These are phyloP conservation scores for Trachelus stipa DNA, from an alignment of 2,888 invertebrate genomes.

Conservation along the genomic window DNA sequence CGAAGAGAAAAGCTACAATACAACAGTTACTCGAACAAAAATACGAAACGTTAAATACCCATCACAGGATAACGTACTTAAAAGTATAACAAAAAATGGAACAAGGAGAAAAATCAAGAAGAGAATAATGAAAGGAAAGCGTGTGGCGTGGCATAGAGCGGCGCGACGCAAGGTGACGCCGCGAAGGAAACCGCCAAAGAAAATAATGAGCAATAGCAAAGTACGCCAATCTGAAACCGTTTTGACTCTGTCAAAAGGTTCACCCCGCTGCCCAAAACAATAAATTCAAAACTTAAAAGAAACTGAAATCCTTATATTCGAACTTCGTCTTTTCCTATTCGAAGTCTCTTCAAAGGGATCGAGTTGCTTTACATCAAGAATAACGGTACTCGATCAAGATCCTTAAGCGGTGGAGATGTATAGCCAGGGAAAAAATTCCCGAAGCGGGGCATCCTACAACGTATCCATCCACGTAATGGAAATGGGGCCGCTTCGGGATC, in stretches of 20 bases:
- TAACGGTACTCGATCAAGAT: constrained; percentile 30
- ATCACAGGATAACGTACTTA: background rate
- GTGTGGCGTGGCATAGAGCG: background rate
- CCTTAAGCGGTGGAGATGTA: constrained; percentile 13
- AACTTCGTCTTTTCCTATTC: background rate
- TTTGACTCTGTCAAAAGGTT: constrained; percentile 3
- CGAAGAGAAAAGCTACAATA: background rate
- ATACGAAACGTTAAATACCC: background rate
- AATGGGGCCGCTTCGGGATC: constrained; percentile 66
- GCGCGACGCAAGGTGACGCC: constrained; percentile 11
- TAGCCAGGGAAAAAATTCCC: constrained; percentile 55
- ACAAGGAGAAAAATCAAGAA: background rate
- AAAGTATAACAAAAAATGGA: background rate
- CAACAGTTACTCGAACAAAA: constrained; percentile 9
- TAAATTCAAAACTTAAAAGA: constrained; percentile 13
- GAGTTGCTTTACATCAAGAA: background rate
- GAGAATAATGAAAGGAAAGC: background rate
- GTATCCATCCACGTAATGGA: constrained; percentile 60
- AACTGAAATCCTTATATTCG: background rate
- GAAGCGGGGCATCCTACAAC: constrained; percentile 65
- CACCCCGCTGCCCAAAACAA: constrained; percentile 21
- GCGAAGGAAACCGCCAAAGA: constrained; percentile 3
- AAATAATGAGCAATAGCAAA: background rate
- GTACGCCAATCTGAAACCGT: background rate
- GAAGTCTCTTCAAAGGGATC: background rate